Evolutionary conservation across 2,888 invertebrate genomes (phyloP).

Genomic region (Erebia ligea): DNA sequence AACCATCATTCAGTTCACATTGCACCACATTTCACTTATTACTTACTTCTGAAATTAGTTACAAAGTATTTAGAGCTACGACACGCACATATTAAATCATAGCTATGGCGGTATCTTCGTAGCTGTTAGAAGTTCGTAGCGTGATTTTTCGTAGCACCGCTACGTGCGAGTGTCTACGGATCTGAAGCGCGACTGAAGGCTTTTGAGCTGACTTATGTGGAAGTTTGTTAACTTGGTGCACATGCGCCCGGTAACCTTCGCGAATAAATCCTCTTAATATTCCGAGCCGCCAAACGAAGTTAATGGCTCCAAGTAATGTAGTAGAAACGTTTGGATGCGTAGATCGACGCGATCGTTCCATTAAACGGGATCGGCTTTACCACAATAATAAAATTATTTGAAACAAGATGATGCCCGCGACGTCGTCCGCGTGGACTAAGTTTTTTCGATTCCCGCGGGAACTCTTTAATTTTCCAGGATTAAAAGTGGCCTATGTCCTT

Average conservation of each 20-base stretch:
- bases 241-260: constrained; percentile 61
- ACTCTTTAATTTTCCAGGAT: too few relatives aligned
- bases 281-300: constrained; percentile 39
- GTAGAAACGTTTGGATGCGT: constrained; percentile 26
- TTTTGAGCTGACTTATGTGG: constrained; percentile 45
- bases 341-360: too few relatives aligned
- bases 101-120: constrained; percentile 40
- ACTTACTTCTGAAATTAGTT: constrained; percentile 19
- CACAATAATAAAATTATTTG: too few relatives aligned
- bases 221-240: constrained; percentile 60
- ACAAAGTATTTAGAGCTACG: constrained; percentile 10
- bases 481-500: too few relatives aligned
- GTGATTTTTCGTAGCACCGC: constrained; percentile 59
- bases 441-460: too few relatives aligned
- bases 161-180: constrained; percentile 61
- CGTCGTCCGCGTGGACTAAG: too few relatives aligned
- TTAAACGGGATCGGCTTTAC: too few relatives aligned
- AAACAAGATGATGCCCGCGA: too few relatives aligned
- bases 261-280: constrained; percentile 40
- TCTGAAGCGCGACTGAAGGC: constrained; percentile 63
- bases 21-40: constrained; percentile 52
- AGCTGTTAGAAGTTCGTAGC: constrained; percentile 57
- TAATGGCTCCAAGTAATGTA: constrained; percentile 38
- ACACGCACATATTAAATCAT: constrained; percentile 25
- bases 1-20: constrained; percentile 80